Evolutionary conservation across 2,797 vertebrate genomes (phyloP), one percentile per base, ranked within the genome.

Genomic region (Pachyuromys duprasi): DNA sequence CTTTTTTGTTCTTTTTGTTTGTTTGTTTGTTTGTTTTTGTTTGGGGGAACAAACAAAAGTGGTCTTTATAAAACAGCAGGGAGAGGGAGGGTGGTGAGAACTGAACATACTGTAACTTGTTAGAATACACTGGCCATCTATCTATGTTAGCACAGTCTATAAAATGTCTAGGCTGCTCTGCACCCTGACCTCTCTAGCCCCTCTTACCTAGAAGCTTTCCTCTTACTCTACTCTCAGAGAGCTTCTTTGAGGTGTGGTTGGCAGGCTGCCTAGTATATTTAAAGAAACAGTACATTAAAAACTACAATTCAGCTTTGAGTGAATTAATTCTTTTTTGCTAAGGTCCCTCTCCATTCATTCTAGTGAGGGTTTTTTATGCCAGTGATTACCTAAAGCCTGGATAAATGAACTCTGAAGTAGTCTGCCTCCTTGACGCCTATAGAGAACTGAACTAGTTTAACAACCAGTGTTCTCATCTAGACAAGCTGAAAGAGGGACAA

Each of bases 261-360:
- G 17, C 36, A 86, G 49, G 6, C 55, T 91, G 8, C 8, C 55
- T 60, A 42, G 31, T 76, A 57, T 39, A 91, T 84, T 75, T 20
- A 69, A 45, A 83, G 63, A 53, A 36, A 70, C 8, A 75, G 39
- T 49, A 75, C 9, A 8, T 91, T 33, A 83, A 62, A 74, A 55
- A 75, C 26, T 60, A 67, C 49, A 86, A 22, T 89, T 95, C 67
- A 78, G 42, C n/a, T 95, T 81, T 93, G 63, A 87, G 63, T n/a
- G 36, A 93, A 69, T 82, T 88, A 33, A 83, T 81, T 31, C 65
- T 78, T 89, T 42, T 63, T 28, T 24, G 5, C 22, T 72, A 74
- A 60, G 60, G 22, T 20, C 53, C 18, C 36, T 96, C 11, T 67
- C 11, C 9, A 39, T 24, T 72, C 20, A 31, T 90, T 92, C 42